Evolutionary conservation across 2,797 vertebrate species (phyloP).

Genomic region (Micropoecilia bifurca): DNA sequence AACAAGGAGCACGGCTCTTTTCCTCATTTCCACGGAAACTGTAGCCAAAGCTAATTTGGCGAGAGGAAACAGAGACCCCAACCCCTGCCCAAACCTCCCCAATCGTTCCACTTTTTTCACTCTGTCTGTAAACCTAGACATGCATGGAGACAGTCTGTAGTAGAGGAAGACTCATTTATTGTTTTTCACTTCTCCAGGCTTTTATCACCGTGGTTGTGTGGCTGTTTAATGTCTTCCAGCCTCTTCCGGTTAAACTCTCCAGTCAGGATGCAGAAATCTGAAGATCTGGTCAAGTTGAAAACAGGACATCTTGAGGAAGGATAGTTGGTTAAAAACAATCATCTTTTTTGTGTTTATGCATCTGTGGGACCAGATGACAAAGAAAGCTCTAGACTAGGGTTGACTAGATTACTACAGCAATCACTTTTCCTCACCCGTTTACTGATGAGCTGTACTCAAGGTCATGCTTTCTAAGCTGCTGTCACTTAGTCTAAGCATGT

Average conservation of each 20-base stretch:
- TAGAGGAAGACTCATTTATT: conserved; percentile 33
- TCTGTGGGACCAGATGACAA: not conserved
- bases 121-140: conserved; percentile 39
- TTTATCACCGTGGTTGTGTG: conserved; percentile 18
- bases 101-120: conserved; percentile 58
- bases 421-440: not conserved
- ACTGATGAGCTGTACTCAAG: not conserved
- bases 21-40: conserved; percentile 82
- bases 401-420: not conserved
- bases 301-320: not conserved
- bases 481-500: not conserved
- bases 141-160: conserved; percentile 30
- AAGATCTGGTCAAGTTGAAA: not conserved
- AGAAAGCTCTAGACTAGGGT: not conserved
- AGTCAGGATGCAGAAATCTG: not conserved
- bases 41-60: conserved; percentile 84
- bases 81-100: conserved; percentile 64
- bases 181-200: conserved; percentile 27
- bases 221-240: conserved; percentile 17
- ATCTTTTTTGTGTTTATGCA: not conserved
- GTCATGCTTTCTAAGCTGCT: not conserved
- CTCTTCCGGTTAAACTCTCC: conserved; percentile 2
- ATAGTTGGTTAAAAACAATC: not conserved
- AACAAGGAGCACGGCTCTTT: conserved; percentile 53
- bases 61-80: conserved; percentile 80